A percentile compares a stretch with the other conserved stretches of the same genome.
Evolutionary conservation across 2,797 vertebrate genomes (phyloP).

Genomic region (Coracias cyanogaster): DNA sequence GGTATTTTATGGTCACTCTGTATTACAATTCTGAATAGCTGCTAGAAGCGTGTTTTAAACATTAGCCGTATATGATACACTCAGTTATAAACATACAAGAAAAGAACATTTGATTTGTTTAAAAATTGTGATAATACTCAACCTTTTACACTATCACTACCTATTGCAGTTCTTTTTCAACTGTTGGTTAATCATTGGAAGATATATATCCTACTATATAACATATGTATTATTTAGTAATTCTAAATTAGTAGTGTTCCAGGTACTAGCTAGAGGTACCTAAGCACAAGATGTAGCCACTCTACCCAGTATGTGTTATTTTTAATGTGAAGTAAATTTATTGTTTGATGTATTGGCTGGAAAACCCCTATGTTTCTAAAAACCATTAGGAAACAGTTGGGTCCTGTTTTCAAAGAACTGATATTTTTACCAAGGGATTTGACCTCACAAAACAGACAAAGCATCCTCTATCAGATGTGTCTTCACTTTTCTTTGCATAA

Average conservation of each 20-base stretch:
- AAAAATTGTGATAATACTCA: neutral
- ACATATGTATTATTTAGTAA: neutral
- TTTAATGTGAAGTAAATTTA: too few relatives aligned
- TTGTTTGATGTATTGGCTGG: too few relatives aligned
- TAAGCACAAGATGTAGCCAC: too few relatives aligned
- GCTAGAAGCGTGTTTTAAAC: neutral
- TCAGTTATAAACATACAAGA: neutral
- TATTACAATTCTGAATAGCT: neutral
- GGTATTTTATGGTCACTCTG: neutral
- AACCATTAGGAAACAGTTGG: too few relatives aligned
- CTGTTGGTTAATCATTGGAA: neutral
- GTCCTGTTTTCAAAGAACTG: too few relatives aligned
- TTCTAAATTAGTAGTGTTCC: neutral
- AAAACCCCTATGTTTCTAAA: too few relatives aligned
- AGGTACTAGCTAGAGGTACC: too few relatives aligned
- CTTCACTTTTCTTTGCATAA: neutral
- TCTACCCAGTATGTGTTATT: too few relatives aligned
- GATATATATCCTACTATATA: neutral
- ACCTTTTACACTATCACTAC: neutral
- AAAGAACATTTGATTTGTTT: neutral
- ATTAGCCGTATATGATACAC: neutral
- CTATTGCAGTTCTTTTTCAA: neutral
- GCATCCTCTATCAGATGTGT: too few relatives aligned
- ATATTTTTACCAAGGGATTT: too few relatives aligned
- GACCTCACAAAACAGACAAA: too few relatives aligned